Evolutionary conservation across 92 coral and sea anemone genomes (phyloP).

Genomic region (Chrysogorgia sp.): DNA sequence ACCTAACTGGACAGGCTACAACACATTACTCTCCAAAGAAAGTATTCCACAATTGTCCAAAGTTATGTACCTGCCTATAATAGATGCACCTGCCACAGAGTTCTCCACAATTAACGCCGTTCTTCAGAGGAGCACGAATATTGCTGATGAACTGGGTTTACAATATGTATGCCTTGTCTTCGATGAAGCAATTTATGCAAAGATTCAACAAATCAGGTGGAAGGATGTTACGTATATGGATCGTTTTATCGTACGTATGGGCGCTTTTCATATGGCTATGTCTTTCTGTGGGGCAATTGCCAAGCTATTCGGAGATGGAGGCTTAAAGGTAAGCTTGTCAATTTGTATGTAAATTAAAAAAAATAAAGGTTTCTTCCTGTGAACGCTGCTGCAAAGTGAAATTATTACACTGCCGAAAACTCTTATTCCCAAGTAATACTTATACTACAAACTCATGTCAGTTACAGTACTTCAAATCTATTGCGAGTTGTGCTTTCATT

Average conservation of each 20-base stretch:
- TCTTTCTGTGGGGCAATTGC: conserved; percentile 44
- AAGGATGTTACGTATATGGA: conserved; percentile 30
- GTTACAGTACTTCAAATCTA: conserved; percentile 1
- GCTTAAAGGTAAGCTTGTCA: conserved; percentile 22
- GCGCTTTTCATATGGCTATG: conserved; percentile 32
- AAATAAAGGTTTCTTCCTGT: conserved; percentile 6
- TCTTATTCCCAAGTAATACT: no score
- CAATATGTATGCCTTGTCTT: conserved; percentile 52
- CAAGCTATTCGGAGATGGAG: conserved; percentile 26
- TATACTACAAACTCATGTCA: no score
- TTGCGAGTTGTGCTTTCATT: conserved; percentile 13
- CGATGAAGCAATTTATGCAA: conserved; percentile 48
- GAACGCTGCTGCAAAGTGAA: conserved; percentile 1
- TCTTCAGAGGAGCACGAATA: conserved; percentile 31
- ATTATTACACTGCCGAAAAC: no score
- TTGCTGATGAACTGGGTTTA: conserved; percentile 35
- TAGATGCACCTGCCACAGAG: conserved; percentile 27
- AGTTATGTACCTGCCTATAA: conserved; percentile 26
- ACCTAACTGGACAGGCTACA: conserved; percentile 37
- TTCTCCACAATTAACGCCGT: conserved; percentile 26
- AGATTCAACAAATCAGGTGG: conserved; percentile 38
- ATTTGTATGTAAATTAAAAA: neutral
- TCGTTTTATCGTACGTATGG: conserved; percentile 38
- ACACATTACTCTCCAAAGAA: conserved; percentile 32
- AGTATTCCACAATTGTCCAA: conserved; percentile 34